Evolutionary conservation across 2,113 vertebrate genomes (phyloP), one percentile per base, ranked within the genome.

Genomic region (Albula glossodonta): DNA sequence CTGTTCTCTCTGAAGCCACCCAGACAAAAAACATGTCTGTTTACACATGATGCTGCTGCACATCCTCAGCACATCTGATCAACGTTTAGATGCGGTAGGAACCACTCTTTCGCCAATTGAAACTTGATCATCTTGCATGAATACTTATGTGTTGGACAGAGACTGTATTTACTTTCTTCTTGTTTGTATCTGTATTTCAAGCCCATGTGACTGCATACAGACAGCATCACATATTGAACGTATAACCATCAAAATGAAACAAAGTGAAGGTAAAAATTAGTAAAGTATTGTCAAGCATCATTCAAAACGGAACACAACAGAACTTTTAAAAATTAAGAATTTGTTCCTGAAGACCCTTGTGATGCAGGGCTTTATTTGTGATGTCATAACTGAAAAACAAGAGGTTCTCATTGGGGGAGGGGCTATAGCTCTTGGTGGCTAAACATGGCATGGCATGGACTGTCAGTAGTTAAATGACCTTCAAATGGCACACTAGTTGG

Each of bases 11-110:
- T 13, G 77, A 86, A 78, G 63, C 41, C 52, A 79, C 86, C 74
- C 41, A 87, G 77, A 60, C 25, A 74, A 57, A 74, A 78, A 83
- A 83, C 48, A 77, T 83, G 12, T 66, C 31, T 70, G 4, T 70
- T 11, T 7, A 41, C 12, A n/a, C 25, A 48, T 48, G 13, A 49
- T 48, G 22, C 17, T 17, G 17, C 77, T n/a, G 31, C 41, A 78
- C 41, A 78, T 48, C 6, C 15, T 8, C 41, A 5, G 25, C 22
- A 3, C 15, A 78, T 2, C 8, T 48, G 41, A 70, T 70, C n/a
- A 4, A 70, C 63, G 1, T n/a, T 70, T n/a, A 60, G 57, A 12
- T 60, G 57, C 57, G 22, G 3, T n/a, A n/a, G n/a, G 19, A 3
- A 70, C 22, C 22, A n/a, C 22, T 5, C 22, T n/a, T 5, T n/a